Percentiles rank a stretch among this genome's conserved stretches.
Evolutionary conservation across 2,797 vertebrate genomes (phyloP).

Genomic region (Acipenser oxyrinchus): DNA sequence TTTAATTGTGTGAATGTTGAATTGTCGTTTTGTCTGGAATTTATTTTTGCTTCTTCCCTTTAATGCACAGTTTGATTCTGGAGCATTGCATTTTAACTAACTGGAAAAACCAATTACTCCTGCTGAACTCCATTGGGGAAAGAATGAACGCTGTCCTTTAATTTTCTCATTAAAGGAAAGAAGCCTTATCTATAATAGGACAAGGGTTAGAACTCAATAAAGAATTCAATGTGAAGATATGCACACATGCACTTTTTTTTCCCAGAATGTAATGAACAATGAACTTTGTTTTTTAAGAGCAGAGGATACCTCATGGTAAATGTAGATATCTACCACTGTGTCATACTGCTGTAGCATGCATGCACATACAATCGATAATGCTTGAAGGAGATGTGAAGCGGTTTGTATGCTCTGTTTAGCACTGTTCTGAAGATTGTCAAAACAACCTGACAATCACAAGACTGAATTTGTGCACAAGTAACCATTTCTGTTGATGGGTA

Average conservation of each 20-base stretch:
- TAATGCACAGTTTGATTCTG: neutral
- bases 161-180: neutral
- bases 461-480: neutral
- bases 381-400: conserved; percentile 4
- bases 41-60: neutral
- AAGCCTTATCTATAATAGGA: neutral
- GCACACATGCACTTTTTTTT: neutral
- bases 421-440: neutral
- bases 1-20: neutral
- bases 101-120: neutral
- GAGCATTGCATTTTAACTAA: neutral
- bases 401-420: conserved; percentile 3
- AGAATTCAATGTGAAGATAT: neutral
- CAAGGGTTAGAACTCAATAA: neutral
- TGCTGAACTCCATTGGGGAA: neutral
- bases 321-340: no score
- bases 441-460: conserved; percentile 5
- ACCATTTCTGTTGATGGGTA: no score
- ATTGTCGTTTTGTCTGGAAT: neutral
- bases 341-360: neutral
- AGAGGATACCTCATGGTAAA: no score
- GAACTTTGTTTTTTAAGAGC: no score
- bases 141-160: neutral
- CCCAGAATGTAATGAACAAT: no score
- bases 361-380: neutral